These are phyloP conservation scores for Pyrocephalus nanus DNA, from an alignment of 2,797 vertebrate genomes.

Conservation along the genomic window DNA sequence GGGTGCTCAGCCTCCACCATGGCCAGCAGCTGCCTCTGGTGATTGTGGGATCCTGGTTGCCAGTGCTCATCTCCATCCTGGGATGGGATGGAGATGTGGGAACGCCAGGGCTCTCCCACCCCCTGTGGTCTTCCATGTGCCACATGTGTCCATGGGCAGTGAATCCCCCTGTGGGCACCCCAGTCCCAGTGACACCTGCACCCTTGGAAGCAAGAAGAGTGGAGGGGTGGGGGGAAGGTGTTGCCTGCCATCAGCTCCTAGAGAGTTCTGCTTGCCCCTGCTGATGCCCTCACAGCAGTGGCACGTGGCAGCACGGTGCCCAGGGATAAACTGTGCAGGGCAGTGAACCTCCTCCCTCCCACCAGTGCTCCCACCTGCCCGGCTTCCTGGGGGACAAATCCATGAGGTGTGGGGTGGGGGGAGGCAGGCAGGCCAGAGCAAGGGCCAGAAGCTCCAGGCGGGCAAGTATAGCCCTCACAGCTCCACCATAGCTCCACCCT, in stretches of 20 bases:
- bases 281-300: neutral
- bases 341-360: neutral
- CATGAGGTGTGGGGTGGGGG: neutral
- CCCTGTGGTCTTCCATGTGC: neutral
- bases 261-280: neutral
- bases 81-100: neutral
- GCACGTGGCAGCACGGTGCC: fast-evolving
- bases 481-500: too few species aligned
- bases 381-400: neutral
- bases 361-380: neutral
- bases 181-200: neutral
- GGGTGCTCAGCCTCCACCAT: neutral
- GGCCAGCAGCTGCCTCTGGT: neutral
- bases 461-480: fast-evolving
- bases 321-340: neutral
- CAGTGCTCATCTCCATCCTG: neutral
- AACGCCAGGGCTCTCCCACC: neutral
- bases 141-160: fast-evolving
- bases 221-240: neutral
- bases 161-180: neutral
- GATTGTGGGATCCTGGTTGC: neutral
- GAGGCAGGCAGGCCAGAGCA: neutral
- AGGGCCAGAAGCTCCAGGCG: fast-evolving
- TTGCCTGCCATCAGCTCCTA: neutral
- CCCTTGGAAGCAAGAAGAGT: neutral